Percentiles rank a stretch among this genome's conserved stretches.
phyloP scores from a whole-genome alignment of 2,888 invertebrate genomes.

The Therioaphis trifolii region DNA sequence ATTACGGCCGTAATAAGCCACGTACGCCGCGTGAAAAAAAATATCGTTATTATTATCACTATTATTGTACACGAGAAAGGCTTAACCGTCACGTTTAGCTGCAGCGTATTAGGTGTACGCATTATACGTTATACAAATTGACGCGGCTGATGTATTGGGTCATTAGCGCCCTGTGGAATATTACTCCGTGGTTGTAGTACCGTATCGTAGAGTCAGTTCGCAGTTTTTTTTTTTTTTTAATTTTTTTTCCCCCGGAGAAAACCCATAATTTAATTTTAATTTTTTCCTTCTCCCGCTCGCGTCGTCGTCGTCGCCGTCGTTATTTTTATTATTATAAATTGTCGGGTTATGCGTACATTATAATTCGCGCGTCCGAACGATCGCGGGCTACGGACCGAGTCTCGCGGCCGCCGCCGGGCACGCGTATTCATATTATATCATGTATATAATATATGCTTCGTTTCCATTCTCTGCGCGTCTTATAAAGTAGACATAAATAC shows the following conservation, averaged over 20 bases:
- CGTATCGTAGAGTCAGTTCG: background rate
- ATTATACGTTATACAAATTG: background rate
- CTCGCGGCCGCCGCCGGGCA: background rate
- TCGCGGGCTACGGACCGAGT: background rate
- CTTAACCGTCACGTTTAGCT: constrained; percentile 59
- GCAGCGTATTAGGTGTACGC: background rate
- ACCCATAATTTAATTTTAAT: constrained; percentile 30
- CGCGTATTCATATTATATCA: too few relatives aligned
- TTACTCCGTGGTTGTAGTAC: constrained; percentile 12
- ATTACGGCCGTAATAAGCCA: constrained; percentile 52
- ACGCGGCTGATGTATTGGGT: constrained; percentile 46
- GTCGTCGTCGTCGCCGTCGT: background rate
- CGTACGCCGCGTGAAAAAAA: constrained; percentile 24
- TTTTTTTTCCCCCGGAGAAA: constrained; percentile 12
- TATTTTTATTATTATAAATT: constrained; percentile 1
- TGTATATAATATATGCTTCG: too few relatives aligned
- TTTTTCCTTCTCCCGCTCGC: background rate
- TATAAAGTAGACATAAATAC: too few relatives aligned
- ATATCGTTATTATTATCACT: constrained; percentile 35
- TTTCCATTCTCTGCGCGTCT: background rate
- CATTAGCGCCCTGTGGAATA: constrained; percentile 35
- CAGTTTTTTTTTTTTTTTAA: background rate
- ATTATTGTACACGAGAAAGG: constrained; percentile 41
- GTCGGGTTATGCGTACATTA: background rate
- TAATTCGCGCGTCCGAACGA: constrained; percentile 5